Conservation (phyloP, 2,113 vertebrate genomes). For the Clinocottus analis region DNA sequence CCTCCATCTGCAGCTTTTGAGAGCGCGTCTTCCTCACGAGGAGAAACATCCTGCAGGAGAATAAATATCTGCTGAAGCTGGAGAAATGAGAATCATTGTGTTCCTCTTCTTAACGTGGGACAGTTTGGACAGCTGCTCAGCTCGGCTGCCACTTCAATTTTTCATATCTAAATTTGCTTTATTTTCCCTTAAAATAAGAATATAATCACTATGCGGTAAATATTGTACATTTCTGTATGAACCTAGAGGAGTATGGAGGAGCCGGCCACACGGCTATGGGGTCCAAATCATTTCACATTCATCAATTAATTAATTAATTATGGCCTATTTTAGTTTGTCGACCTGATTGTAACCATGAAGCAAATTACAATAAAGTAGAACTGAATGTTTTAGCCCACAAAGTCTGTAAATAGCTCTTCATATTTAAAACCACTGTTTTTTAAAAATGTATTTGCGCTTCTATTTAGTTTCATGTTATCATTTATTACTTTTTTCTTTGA, state of each 20-base stretch:
- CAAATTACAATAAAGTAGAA: background rate
- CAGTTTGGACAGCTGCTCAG: background rate
- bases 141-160: background rate
- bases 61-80: background rate
- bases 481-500: background rate
- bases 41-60: conserved; percentile 13
- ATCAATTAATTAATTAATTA: no score
- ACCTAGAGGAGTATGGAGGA: no score
- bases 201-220: background rate
- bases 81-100: background rate
- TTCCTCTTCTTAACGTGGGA: background rate
- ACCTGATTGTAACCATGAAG: no score
- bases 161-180: background rate
- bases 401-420: background rate
- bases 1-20: conserved; percentile 21
- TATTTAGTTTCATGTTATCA: background rate
- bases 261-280: no score
- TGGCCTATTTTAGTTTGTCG: no score
- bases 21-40: conserved; percentile 19
- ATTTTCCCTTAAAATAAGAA: background rate
- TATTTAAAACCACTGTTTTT: background rate
- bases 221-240: background rate
- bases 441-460: background rate
- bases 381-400: background rate
- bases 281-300: no score